Percentiles rank a stretch among this genome's conserved stretches.
Conservation (phyloP, 2,888 invertebrate genomes). For the Scaptomyza parva region DNA sequence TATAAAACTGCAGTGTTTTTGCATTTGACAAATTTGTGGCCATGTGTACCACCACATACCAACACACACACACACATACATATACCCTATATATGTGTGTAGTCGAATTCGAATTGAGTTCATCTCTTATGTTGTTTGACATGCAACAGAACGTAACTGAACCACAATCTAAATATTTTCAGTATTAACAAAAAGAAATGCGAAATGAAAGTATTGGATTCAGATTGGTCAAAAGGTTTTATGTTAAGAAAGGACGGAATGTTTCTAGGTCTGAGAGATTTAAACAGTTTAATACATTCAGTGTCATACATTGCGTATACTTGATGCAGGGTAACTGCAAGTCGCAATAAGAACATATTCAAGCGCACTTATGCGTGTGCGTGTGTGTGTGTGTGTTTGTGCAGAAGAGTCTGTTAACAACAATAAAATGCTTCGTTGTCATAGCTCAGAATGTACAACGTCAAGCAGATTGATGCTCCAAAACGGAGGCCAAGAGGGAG, state of each 20-base stretch:
- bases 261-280: too few species aligned
- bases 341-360: conserved; percentile 8
- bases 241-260: too few species aligned
- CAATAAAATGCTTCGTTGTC: conserved; percentile 77
- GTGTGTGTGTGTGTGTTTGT: conserved; percentile 18
- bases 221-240: too few species aligned
- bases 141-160: too few species aligned
- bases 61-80: background rate
- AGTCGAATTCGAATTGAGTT: too few species aligned
- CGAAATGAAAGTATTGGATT: too few species aligned
- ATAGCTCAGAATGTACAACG: conserved; percentile 61
- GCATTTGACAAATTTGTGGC: conserved; percentile 72
- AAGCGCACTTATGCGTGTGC: background rate
- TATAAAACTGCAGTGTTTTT: conserved; percentile 68
- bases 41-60: conserved; percentile 12
- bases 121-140: too few species aligned
- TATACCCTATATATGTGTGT: conserved; percentile 18
- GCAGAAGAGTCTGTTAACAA: conserved; percentile 64
- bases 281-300: too few species aligned
- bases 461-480: conserved; percentile 70
- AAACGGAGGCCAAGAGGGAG: too few species aligned
- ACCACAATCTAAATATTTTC: too few species aligned
- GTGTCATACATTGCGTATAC: background rate
- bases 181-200: too few species aligned
- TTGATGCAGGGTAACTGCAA: conserved; percentile 12